Evolutionary conservation across 2,113 vertebrate genomes (phyloP).

Genomic region (Toxotes jaculatrix): DNA sequence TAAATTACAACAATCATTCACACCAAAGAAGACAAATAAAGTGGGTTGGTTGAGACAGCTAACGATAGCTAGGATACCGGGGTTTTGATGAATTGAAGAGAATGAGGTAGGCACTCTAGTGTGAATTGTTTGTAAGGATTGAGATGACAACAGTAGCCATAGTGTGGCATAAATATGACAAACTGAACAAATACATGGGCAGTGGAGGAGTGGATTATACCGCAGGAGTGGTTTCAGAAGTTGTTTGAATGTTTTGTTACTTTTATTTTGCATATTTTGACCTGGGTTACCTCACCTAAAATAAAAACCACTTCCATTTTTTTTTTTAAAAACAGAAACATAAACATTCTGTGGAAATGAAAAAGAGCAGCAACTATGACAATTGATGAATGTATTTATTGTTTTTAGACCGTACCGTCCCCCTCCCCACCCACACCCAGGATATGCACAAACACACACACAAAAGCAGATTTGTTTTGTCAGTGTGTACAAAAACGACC

Average conservation of each 20-base stretch:
- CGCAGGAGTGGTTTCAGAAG: not conserved
- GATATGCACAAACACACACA: slow-evolving; percentile 9
- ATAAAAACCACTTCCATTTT: not conserved
- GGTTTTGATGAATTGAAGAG: too few species aligned
- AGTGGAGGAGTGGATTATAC: not conserved
- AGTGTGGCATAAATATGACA: too few species aligned
- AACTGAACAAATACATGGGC: not conserved
- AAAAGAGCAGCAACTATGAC: not conserved
- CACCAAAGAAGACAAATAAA: too few species aligned
- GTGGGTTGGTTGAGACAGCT: too few species aligned
- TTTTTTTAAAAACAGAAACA: not conserved
- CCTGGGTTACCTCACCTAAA: not conserved
- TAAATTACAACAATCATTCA: too few species aligned
- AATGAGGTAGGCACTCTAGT: too few species aligned
- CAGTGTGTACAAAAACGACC: slow-evolving; percentile 59
- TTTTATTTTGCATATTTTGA: not conserved
- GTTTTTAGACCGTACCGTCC: not conserved
- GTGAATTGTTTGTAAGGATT: too few species aligned
- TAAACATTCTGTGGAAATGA: not conserved
- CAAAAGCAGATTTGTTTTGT: slow-evolving; percentile 12
- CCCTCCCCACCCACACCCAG: not conserved
- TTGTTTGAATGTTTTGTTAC: not conserved
- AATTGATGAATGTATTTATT: not conserved
- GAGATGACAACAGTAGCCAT: too few species aligned
- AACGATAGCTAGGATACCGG: too few species aligned